Evolutionary conservation across 2,113 vertebrate genomes (phyloP).

Genomic region (Apeltes quadracus): DNA sequence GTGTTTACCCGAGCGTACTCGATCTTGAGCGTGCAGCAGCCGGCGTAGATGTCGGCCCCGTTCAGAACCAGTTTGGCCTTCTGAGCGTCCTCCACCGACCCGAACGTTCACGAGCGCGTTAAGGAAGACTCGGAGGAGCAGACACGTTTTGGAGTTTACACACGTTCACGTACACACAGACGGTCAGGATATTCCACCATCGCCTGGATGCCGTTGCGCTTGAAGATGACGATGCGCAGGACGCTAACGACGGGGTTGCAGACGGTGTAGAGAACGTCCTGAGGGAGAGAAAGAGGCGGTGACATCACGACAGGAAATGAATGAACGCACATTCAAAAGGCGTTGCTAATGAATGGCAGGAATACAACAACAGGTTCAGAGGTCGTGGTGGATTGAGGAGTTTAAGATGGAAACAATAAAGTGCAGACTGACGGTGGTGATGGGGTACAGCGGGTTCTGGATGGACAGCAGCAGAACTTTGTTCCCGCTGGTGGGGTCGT

Average conservation of each 20-base stretch:
- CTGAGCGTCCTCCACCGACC: conserved; percentile 90
- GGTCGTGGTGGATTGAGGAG: no score
- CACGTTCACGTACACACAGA: background rate
- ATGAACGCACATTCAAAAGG: no score
- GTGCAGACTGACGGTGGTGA: conserved; percentile 86
- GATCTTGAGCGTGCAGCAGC: conserved; percentile 96
- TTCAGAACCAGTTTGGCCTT: conserved; percentile 94
- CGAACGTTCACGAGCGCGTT: conserved; percentile 85
- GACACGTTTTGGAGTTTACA: no score
- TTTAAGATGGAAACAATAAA: background rate
- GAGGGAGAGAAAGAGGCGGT: conserved; percentile 34
- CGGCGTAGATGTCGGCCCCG: conserved; percentile 95
- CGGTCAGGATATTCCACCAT: conserved; percentile 98
- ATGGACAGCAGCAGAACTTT: conserved; percentile 93
- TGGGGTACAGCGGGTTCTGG: conserved; percentile 95
- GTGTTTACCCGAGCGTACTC: conserved; percentile 94
- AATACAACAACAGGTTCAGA: background rate
- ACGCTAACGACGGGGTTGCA: conserved; percentile 93
- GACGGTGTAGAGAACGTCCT: conserved; percentile 94
- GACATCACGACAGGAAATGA: background rate
- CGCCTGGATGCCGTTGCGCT: conserved; percentile 95
- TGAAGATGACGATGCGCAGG: conserved; percentile 95
- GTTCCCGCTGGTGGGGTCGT: conserved; percentile 91
- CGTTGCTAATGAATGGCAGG: background rate
- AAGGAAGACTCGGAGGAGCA: conserved; percentile 79